Evolutionary conservation across 2,113 vertebrate genomes (phyloP), one percentile per base, ranked within the genome.

Genomic region (Anoura caudifer): DNA sequence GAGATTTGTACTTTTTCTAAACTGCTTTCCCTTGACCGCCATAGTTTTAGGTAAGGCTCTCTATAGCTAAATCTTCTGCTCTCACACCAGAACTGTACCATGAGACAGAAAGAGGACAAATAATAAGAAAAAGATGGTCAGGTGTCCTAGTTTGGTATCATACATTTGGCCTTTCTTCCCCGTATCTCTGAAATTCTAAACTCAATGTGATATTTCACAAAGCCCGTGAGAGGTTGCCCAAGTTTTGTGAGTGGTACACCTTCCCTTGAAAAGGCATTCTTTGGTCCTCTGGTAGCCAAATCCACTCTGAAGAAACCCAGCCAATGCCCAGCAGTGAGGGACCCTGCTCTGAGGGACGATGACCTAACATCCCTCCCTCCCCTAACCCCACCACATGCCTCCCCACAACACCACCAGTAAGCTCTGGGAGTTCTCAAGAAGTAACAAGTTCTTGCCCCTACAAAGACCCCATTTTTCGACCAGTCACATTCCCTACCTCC

Each of bases 351-450:
- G 14, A 61, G 72, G 12, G 10, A n/a, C 13, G 15, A 59, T 1
- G 3, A 72, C 1, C 14, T 10, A 50, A 5, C 15, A 8, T 12
- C 15, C 38, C 50, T 33, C 15, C 54, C 67, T 2, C 0, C 16
- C 12, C 28, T 0, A 3, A 33, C 41, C 13, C 9, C 36, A 59
- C 45, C 10, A 1, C 0, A 13, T 1, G 3, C 54, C 63, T 63
- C 0, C 15, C 45, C 36, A 5, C 56, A 36, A 3, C 54, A 22
- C 38, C 20, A 41, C 17, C 36, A 20, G 7, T 63, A 11, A 38
- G 52, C 14, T 45, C 70, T 47, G 22, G 3, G 26, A 2, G 3
- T 31, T 13, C 20, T 54, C 20, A 45, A 41, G 7, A 47, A n/a
- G 9, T 50, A 6, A 70, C 11, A 54, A 7, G 8, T 45, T 26